Base-by-base conservation (phyloP, 2,113 vertebrate genomes). In the Hippopotamus amphibius region DNA sequence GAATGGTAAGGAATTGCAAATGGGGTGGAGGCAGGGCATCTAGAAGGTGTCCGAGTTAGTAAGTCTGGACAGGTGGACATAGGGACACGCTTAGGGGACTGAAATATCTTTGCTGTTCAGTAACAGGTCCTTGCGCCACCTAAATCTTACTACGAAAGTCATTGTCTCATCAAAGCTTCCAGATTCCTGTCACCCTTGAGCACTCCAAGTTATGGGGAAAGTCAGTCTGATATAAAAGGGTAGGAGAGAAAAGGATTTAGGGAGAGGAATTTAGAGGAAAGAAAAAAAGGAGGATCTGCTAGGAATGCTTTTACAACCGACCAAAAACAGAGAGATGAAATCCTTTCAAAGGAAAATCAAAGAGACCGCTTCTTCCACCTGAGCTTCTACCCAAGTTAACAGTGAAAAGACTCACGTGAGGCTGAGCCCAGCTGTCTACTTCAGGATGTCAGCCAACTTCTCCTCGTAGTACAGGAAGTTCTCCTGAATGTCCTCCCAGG, bases 401-500 rank as follows among this genome's bases (percentile, higher is more conserved):
- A 13, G 21, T 50, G 30, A 41, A 69, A 24, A 33, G 28, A 98
- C 98, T 98, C 92, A 98, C 98, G 14, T 72, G 89, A 83, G 63
- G 92, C 81, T 33, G 50, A 94, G 69, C 95, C 99, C 98, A 98
- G 37, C 98, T 76, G 87, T 92, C 99, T 99, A 99, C 68, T 99
- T 98, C 41, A 99, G 98, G 97, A 99, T 99, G 77, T 99, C 99
- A 0, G 99, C 98, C 97, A 99, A 26, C 98, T 99, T 99, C 55
- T 99, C 99, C 30, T 99, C 99, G 0, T 99, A 99, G 97, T 99
- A 99, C 28, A 98, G 98, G 48, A 99, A 99, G 98, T 99, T 99
- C 76, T 99, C 99, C 98, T 99, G 99, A 97, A 99, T 99, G 99
- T 99, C 99, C 96, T 99, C 99, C 99, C 99, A 99, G 10, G 99